Evolutionary conservation across 2,888 invertebrate species (phyloP), one percentile per base, ranked within the genome.

Genomic region (Plebejus melissa): DNA sequence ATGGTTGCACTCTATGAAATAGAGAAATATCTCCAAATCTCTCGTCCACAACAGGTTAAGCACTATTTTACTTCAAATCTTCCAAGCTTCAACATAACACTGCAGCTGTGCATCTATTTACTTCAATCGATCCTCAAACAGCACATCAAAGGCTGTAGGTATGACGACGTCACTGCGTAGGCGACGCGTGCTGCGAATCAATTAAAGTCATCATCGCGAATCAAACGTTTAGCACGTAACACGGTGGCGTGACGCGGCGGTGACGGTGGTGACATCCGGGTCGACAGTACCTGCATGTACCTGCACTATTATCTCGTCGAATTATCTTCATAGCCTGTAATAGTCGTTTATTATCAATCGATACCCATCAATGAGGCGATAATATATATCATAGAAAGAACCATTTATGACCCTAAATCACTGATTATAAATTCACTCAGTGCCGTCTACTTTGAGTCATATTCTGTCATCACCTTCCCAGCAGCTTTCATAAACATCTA

Each of bases 191-290:
- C 83, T 80, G 74, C 80, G 89, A 86, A 90, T 90, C 83, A 79
- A 79, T 83, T 81, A 82, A 32, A 32, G 32, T 65, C 84, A 83
- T 86, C 85, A 87, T 83, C 83, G 82, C 75, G 79, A 82, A 83
- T 75, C 57, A 81, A 82, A 80, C 82, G 82, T 82, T 82, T 82
- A 81, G 80, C 78, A 80, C 81, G 74, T 79, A 82, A 82, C 84
- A 88, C 86, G 85, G 86, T 85, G 86, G 86, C 81, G 87, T 90
- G 90, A 91, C 90, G 90, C 87, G 85, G 5, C 65, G 65, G 65
- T 65, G 65, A 65, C 65, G 65, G 32, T 36, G 65, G 32, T 65
- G 65, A 22, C 32, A 65, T 65, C 65, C 65, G 65, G 65, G 65
- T 65, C 32, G 13, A 60, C 1, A 22, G 28, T 28, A 4, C 28